Base-by-base conservation (phyloP, 2,888 invertebrate species). In the Drosophila affinis region DNA sequence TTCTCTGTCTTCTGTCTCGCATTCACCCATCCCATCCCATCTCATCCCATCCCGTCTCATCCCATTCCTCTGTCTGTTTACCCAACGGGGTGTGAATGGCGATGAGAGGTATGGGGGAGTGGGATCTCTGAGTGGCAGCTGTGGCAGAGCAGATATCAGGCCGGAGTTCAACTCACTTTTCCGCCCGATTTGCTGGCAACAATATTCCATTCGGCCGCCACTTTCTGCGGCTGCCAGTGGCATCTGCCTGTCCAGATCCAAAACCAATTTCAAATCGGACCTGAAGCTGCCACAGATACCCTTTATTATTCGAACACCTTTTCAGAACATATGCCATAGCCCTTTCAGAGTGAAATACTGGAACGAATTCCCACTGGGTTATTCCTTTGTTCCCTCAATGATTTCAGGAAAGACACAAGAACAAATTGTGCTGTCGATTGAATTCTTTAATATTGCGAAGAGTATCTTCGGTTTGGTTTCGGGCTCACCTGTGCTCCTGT, bases 131-230 rank as follows among this genome's bases (percentile, higher is more conserved):
- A 39, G 39, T 39, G 39, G 39, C n/a, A 39, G 39, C 39, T 39
- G 39, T 14, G 39, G 6, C 39, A 14, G 39, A 14, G 39, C 39
- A 39, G 39, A n/a, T 39, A 39, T 39, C 39, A 3, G n/a, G n/a
- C n/a, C 17, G 32, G 9, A 29, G 55, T 44, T 12, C 2, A 46
- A 17, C 44, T 55, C 17, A n/a, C 44, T 24, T 55, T 45, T 45
- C 17, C 21, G 49, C n/a, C 24, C 49, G 49, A 27, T 27, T 39
- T n/a, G 48, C 49, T n/a, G 48, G 39, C 29, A 32, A 29, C 18
- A 29, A 47, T 56, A 24, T 39, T 17, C 24, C n/a, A 44, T 39
- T 12, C 21, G 14, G 5, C 34, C 4, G 34, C 12, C 34, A 14
- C 34, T n/a, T 39, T 39, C n/a, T 39, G 39, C n/a, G 39, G 39